Evolutionary conservation across 2,113 vertebrate genomes (phyloP), one percentile per base, ranked within the genome.

Genomic region (Neolamprologus variostigma): DNA sequence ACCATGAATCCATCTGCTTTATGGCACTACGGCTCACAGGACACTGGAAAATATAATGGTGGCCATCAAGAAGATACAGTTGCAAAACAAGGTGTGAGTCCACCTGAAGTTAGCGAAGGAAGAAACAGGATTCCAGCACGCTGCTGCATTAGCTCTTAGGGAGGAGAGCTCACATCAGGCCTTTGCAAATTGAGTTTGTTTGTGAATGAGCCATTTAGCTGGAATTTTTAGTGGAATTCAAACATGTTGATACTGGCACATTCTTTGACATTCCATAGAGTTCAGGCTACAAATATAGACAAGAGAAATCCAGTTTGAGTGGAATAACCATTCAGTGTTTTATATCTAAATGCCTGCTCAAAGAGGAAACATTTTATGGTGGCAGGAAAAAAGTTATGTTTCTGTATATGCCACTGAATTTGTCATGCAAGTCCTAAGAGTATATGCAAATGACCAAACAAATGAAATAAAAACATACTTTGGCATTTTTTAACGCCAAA

Each of bases 211-310:
- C 88, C 73, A 90, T 94, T 94, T 91, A 91, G 84, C 51, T 86
- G 83, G 81, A 89, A 82, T 80, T 80, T 84, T 91, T 63, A 21
- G 81, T 81, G 88, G 88, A 91, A 90, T 91, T 89, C 81, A 80
- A 84, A 59, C 82, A 21, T 93, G 93, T 90, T 92, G 91, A 93
- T 86, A 89, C 94, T 91, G 86, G 89, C 87, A 90, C 88, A 87
- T 90, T 90, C 80, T 28, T 66, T 55, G 45, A 81, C 85, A 57
- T 68, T 50, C 82, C 78, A 76, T 37, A 51, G 63, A 87, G 84
- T n/a, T 54, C 87, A 89, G 14, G 79, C 86, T 86, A 76, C 85
- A 91, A 73, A 90, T 86, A 89, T 83, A 82, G 89, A 93, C 45
- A 66, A 80, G 68, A 82, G 78, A 83, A 81, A 79, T 45, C n/a